phyloP scores from a whole-genome alignment of 1,140 invertebrate genomes.

The Tigriopus japonicus region DNA sequence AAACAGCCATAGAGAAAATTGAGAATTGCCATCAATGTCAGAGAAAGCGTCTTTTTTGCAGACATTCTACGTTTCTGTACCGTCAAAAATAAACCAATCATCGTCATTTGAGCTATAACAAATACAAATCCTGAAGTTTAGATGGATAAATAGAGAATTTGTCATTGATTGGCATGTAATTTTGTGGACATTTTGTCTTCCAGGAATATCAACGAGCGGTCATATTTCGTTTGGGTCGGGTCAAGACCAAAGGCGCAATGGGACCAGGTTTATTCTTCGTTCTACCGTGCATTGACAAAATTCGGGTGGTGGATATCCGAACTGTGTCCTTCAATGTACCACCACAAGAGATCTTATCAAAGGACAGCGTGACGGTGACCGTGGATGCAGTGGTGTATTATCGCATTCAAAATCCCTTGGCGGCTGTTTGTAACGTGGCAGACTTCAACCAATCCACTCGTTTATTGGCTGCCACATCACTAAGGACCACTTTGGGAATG shows the following conservation, averaged over 20 bases:
- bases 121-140: no score
- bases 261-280: slow-evolving; percentile 32
- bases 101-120: no score
- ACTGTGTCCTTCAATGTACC: slow-evolving; percentile 23
- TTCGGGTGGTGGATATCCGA: slow-evolving; percentile 26
- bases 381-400: slow-evolving; percentile 36
- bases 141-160: no score
- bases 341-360: slow-evolving; percentile 24
- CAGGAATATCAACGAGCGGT: slow-evolving; percentile 28
- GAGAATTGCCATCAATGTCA: no score
- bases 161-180: no score
- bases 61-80: no score
- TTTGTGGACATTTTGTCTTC: slow-evolving; percentile 19
- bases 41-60: no score
- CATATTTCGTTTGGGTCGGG: slow-evolving; percentile 27
- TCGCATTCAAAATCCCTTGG: slow-evolving; percentile 32
- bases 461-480: slow-evolving; percentile 25
- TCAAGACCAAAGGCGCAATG: slow-evolving; percentile 29
- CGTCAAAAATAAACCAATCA: no score
- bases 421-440: slow-evolving; percentile 31
- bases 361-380: slow-evolving; percentile 31
- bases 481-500: slow-evolving; percentile 29
- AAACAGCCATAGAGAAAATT: no score
- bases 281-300: slow-evolving; percentile 28
- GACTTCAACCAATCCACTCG: slow-evolving; percentile 34